phyloP scores from a whole-genome alignment of 2,888 invertebrate genomes.

The Aphrophora alni region DNA sequence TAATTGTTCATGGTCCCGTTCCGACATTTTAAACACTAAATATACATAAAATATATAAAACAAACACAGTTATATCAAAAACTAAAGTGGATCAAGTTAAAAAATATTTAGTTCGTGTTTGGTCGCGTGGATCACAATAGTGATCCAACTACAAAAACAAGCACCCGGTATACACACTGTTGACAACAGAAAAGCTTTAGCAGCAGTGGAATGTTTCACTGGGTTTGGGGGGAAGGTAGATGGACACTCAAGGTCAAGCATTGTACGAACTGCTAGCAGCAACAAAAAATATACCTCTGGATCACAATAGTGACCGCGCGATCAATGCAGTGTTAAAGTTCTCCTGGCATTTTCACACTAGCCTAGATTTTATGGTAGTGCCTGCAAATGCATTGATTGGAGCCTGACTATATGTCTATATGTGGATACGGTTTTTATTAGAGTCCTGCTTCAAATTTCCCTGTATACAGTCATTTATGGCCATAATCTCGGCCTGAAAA shows the following conservation, averaged over 20 bases:
- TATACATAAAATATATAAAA: neutral
- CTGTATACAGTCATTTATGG: too few species aligned
- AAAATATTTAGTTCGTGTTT: neutral
- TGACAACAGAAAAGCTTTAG: neutral
- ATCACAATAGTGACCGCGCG: conserved; percentile 16
- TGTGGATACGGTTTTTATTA: too few species aligned
- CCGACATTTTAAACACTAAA: neutral
- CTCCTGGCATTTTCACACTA: too few species aligned
- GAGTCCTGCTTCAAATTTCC: too few species aligned
- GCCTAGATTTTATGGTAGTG: too few species aligned
- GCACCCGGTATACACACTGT: neutral
- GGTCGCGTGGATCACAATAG: conserved; percentile 17
- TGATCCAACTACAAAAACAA: conserved; percentile 15
- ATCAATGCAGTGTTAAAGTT: conserved; percentile 21
- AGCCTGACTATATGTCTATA: too few species aligned
- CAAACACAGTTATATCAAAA: neutral
- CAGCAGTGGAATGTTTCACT: neutral
- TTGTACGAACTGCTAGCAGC: conserved; percentile 12
- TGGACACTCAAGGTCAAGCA: conserved; percentile 4
- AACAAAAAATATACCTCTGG: conserved; percentile 10
- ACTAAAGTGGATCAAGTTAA: neutral
- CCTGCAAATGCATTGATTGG: too few species aligned
- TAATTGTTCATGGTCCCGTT: too few species aligned
- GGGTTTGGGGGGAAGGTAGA: conserved; percentile 15
- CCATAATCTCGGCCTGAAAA: too few species aligned